Evolutionary conservation across 2,888 invertebrate genomes (phyloP).

Genomic region (Acanthococcus lagerstroemiae): DNA sequence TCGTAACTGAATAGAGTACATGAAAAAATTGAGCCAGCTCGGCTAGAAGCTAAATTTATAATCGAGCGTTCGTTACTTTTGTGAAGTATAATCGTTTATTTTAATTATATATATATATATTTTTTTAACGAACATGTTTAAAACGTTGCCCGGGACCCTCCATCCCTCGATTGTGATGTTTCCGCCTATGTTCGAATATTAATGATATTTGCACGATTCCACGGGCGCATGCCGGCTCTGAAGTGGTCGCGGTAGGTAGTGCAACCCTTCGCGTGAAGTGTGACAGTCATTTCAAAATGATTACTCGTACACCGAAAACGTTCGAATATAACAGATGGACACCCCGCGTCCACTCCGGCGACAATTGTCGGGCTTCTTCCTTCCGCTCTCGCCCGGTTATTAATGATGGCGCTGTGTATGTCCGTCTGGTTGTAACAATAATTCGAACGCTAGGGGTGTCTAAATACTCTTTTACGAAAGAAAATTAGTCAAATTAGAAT

Average conservation of each 20-base stretch:
- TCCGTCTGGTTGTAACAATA: background rate
- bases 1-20: no score
- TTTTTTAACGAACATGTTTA: background rate
- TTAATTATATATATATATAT: no score
- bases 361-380: background rate
- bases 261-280: slow-evolving; percentile 20
- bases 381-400: background rate
- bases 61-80: background rate
- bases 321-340: background rate
- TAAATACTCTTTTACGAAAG: background rate
- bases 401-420: background rate
- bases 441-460: background rate
- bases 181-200: slow-evolving; percentile 15
- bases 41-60: background rate
- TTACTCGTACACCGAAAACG: slow-evolving; percentile 17
- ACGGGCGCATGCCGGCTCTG: background rate
- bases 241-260: slow-evolving; percentile 5
- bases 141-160: background rate
- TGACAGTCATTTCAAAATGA: slow-evolving; percentile 28
- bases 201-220: slow-evolving; percentile 23
- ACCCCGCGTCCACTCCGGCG: background rate
- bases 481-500: background rate
- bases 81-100: background rate
- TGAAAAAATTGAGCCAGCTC: no score
- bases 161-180: background rate